Conservation (phyloP, 1,140 invertebrate genomes). For the Frieseomelitta varia region DNA sequence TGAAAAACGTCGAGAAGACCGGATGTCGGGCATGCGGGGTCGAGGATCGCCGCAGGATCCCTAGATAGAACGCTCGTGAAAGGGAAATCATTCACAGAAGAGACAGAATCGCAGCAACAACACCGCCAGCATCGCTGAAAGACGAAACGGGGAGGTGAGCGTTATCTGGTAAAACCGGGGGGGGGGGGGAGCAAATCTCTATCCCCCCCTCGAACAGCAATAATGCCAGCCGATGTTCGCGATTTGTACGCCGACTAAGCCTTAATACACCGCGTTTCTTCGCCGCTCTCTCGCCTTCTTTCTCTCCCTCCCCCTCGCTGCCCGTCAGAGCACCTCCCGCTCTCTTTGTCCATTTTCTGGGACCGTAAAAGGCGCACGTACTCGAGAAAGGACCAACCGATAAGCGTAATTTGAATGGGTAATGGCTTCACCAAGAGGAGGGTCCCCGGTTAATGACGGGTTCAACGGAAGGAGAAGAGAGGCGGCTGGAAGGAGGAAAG, state of each 20-base stretch:
- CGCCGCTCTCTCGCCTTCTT: too few species aligned
- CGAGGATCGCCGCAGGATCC: background rate
- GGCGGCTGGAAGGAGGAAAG: background rate
- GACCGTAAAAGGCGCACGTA: conserved; percentile 64
- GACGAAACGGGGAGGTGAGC: background rate
- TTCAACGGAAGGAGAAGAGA: conserved; percentile 24
- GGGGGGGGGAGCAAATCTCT: too few species aligned
- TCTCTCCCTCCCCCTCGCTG: background rate
- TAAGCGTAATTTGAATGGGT: conserved; percentile 78
- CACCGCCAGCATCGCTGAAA: background rate
- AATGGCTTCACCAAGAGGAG: conserved; percentile 70
- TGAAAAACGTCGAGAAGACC: background rate
- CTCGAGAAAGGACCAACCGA: conserved; percentile 61
- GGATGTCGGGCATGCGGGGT: background rate
- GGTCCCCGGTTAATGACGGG: conserved; percentile 72
- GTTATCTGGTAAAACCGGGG: too few species aligned
- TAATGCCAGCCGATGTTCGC: background rate
- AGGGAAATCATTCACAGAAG: background rate
- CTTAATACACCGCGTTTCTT: conserved; percentile 19
- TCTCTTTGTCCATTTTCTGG: conserved; percentile 57
- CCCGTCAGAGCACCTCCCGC: conserved; percentile 3
- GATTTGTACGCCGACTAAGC: too few species aligned
- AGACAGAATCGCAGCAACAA: background rate
- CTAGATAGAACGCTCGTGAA: background rate
- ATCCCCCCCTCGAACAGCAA: background rate